Evolutionary conservation across 2,888 invertebrate genomes (phyloP), one percentile per base, ranked within the genome.

Genomic region (Aromia moschata): DNA sequence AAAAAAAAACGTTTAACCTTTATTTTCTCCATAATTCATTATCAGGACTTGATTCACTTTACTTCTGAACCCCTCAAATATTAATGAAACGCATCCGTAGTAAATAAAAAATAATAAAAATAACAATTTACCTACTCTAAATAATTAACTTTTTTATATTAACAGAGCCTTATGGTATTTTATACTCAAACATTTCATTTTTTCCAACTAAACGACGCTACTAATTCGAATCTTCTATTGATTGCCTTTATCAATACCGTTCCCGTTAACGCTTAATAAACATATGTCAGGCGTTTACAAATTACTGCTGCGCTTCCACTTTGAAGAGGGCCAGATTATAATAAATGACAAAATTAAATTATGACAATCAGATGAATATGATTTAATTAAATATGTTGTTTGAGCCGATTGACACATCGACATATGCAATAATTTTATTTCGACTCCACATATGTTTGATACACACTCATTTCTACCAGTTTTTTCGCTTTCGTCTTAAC

Each of bases 271-370:
- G 40, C 12, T 41, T 52, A 41, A 41, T 31, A 40, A 52, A 52
- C 51, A 52, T 52, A 40, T 52, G 51, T 52, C 30, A 41, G 31
- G n/a, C 40, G 30, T 49, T 49, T 38, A 49, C 40, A 31, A 37
- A 52, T 41, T 14, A 52, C 51, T 52, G 51, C 41, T 41, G 31
- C 41, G 41, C 37, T 45, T 31, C 45, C 31, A 12, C 10, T 14
- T 45, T 31, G 12, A 31, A 30, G 41, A 16, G 51, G 41, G 11
- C 25, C 4, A 37, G 51, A 58, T 58, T 51, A 44, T 58, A 62
- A 58, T 55, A 57, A 53, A 33, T 44, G 56, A 60, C 59, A 59
- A 63, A 65, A 65, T 63, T 65, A 55, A 65, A 63, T 65, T 60
- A 60, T 55, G 61, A 52, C 63, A 63, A 63, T 59, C 63, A 59